Evolutionary conservation across 2,113 vertebrate genomes (phyloP).

Genomic region (Symphodus melops): DNA sequence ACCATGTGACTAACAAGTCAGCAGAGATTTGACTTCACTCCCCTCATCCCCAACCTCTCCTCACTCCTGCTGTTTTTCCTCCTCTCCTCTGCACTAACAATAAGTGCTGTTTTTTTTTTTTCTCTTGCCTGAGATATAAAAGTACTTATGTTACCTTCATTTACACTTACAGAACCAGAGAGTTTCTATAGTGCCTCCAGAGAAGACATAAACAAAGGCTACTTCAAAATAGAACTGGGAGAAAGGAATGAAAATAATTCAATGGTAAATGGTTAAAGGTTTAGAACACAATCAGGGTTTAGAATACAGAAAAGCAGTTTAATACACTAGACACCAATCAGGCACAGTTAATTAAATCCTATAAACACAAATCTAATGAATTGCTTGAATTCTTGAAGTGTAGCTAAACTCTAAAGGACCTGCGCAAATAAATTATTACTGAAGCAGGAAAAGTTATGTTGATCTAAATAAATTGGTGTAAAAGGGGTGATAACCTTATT

Average conservation of each 20-base stretch:
- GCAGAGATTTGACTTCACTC: constrained; percentile 39
- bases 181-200: constrained; percentile 16
- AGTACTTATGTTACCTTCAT: constrained; percentile 20
- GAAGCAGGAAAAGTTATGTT: neutral
- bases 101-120: constrained; percentile 4
- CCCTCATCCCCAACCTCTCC: neutral
- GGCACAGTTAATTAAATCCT: too few relatives aligned
- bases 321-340: too few relatives aligned
- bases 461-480: neutral
- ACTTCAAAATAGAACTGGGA: constrained; percentile 13
- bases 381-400: too few relatives aligned
- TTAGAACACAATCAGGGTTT: too few relatives aligned
- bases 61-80: neutral
- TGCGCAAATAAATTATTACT: neutral
- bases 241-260: neutral
- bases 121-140: neutral
- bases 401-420: too few relatives aligned
- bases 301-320: too few relatives aligned
- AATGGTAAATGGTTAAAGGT: neutral
- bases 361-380: too few relatives aligned
- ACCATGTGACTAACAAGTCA: constrained; percentile 61
- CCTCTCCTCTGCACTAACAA: neutral
- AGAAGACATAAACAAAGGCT: constrained; percentile 17
- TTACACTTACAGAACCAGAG: constrained; percentile 9
- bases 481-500: neutral